Base-by-base conservation (phyloP, 1,140 invertebrate genomes). In the Trichogramma pretiosum region DNA sequence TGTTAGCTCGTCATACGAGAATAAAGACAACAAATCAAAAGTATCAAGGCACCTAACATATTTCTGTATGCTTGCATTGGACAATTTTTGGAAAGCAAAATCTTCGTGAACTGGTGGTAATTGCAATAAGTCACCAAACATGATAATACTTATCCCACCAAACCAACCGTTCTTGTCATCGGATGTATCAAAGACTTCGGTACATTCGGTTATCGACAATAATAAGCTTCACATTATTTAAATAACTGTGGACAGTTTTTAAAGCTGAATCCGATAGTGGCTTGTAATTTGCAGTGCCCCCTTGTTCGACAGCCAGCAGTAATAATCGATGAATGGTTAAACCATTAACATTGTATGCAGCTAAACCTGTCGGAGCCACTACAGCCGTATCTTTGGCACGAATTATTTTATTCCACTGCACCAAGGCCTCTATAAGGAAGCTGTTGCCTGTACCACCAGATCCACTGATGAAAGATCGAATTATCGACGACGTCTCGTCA, bases 101-200 rank as follows among this genome's bases (percentile, higher is more conserved):
- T 52, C 42, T 1, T 7, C 26, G 26, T 13, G 7, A 30, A 64
- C 56, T 17, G 58, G 56, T 17, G 62, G 58, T 23, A 62, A 36
- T 46, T 63, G 61, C 14, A 63, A 46, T 11, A 62, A 52, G 45
- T 63, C 60, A 8, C 61, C 55, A 35, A 60, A 54, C 13, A 60
- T 16, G 32, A 60, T 8, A 34, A 56, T 43, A 24, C 53, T 43
- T 42, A 47, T 34, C 39, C 48, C 10, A 55, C 55, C 39, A n/a
- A 56, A 60, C 54, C 50, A 57, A 18, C 52, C 52, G 43, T 56
- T 35, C 8, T 52, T 32, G n/a, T 14, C 13, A n/a, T 59, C 42
- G 3, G 9, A 10, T 13, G 52, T 56, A 50, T 56, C 38, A 42
- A 50, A 58, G 21, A 56, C 57, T 58, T 58, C 53, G 10, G 35